Evolutionary conservation across 2,113 vertebrate species (phyloP), one percentile per base, ranked within the genome.

Genomic region (Ciconia maguari): DNA sequence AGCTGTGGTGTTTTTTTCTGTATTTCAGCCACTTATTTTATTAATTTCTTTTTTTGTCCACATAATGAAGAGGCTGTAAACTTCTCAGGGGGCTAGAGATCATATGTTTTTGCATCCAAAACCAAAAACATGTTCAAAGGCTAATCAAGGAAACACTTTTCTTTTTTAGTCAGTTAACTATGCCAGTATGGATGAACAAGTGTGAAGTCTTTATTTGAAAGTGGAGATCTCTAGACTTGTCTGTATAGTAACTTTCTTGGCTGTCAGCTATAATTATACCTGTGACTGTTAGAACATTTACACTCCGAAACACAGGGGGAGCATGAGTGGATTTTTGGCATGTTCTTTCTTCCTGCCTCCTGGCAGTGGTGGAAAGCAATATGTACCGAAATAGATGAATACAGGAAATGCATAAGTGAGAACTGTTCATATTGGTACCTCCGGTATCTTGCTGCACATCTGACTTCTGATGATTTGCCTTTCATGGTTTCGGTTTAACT

Each of bases 221-320:
- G 41, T 19, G 15, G 49, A 55, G 38, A 58, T 86, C 85, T 92
- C 83, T 84, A 82, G 89, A 82, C 65, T 60, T 84, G 52, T 51
- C 83, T 94, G 27, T 92, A 55, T 87, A 89, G 69, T 84, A 89
- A 79, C 69, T 81, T 81, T 77, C 91, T 95, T 6, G 1, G 41
- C 58, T 93, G 81, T 83, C 83, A 93, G 62, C 75, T 94, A 83
- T 95, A 95, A 94, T 96, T 97, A 80, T 65, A 82, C 83, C 74
- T 79, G 44, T 0, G 32, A 51, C 66, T 71, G 89, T 72, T 96
- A 55, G 84, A 94, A 88, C 87, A 68, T 77, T 93, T 91, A 66
- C 70, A 77, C 42, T 77, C 58, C 0, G 14, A 60, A 91, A 71
- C n/a, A 21, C 21, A 16, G 51, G 49, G 36, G 54, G 57, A 87